Base-by-base conservation (phyloP, 2,888 invertebrate species). In the Sphaerophoria taeniata region DNA sequence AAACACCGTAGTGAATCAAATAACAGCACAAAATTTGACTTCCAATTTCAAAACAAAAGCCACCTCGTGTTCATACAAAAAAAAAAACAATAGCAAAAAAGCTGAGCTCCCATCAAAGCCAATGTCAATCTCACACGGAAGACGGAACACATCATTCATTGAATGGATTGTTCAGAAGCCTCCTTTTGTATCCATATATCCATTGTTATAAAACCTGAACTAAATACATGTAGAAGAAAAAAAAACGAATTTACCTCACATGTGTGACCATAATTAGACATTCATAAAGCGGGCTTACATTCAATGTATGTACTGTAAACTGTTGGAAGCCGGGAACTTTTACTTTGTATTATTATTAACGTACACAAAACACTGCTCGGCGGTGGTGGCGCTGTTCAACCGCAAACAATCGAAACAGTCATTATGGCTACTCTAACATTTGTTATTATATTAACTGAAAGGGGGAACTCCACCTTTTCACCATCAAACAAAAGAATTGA, bases 251-350 rank as follows among this genome's bases (percentile, higher is more conserved):
- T 69, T 77, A 73, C 69, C 77, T 70, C 73, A 83, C 63, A 70
- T 78, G 56, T 74, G 58, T 78, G 82, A 78, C 78, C 82, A 83
- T 83, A 70, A 83, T 83, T 83, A 82, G 69, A 73, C 70, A 56
- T 70, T 14, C 31, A 61, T 7, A 7, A 43, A 43, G 43, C 31
- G 34, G 12, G 1, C 24, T 24, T 24, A 24, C 24, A 24, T 24
- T 51, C 6, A 9, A n/a, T 67, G 36, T 45, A 14, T 14, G 43
- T 39, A 7, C 39, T 11, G 11, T 9, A 43, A 43, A 24, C 24
- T 24, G 36, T 24, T 12, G 12, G 16, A 61, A 56, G 49, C 43
- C 61, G 24, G 47, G 56, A 39, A 69, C 82, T 83, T 83, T 83
- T 83, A 83, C 82, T 78, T 73, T 82, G 73, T 47, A 14, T 24